These are phyloP conservation scores for Platorchestia sp. DNA, from an alignment of 1,140 invertebrate species.

Conservation along the genomic window DNA sequence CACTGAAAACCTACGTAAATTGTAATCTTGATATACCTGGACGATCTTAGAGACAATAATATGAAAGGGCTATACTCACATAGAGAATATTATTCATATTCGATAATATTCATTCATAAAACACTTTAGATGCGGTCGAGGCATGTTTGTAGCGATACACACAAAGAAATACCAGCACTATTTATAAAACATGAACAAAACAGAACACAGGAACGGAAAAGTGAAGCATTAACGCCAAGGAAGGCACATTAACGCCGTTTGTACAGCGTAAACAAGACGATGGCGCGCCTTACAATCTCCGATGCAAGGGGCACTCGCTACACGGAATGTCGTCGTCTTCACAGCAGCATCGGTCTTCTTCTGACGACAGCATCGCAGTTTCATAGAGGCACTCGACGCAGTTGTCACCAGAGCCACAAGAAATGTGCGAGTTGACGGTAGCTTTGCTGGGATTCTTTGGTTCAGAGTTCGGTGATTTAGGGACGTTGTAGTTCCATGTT, in stretches of 20 bases:
- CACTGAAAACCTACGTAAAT: not conserved
- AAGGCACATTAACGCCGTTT: not conserved
- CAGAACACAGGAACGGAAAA: not conserved
- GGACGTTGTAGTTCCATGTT: not conserved
- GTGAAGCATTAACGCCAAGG: not conserved
- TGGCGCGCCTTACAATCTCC: not conserved
- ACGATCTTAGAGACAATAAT: not conserved
- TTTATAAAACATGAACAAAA: not conserved
- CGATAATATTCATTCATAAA: too few species aligned
- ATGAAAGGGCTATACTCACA: not conserved
- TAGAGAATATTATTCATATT: too few species aligned
- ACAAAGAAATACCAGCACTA: not conserved
- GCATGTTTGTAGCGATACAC: not conserved
- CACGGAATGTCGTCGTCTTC: not conserved
- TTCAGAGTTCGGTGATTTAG: not conserved
- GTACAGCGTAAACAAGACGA: constrained; percentile 22
- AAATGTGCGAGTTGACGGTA: not conserved
- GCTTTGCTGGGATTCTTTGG: not conserved
- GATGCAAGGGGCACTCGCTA: not conserved
- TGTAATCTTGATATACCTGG: not conserved
- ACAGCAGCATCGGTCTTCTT: not conserved
- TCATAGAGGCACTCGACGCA: not conserved
- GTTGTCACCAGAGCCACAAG: not conserved
- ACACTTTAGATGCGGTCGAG: not conserved
- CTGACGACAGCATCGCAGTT: not conserved